Percentiles rank a stretch among this genome's conserved stretches.
Conservation (phyloP, 2,113 vertebrate species). For the Petrocephalus zakoni region DNA sequence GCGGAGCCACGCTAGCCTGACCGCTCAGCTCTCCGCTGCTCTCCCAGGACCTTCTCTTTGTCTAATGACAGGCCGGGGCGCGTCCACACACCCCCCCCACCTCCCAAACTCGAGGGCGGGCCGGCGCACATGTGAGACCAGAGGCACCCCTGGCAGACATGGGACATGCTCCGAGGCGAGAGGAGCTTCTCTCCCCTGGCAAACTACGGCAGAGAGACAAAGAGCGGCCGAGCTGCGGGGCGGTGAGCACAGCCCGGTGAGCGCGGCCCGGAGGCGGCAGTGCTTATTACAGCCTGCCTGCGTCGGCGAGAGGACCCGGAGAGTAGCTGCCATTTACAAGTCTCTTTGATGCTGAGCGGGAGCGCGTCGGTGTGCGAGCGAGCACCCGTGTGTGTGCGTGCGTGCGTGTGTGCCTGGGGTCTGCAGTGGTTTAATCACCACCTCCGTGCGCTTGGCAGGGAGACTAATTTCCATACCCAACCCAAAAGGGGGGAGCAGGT, state of each 20-base stretch:
- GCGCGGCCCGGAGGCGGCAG: slow-evolving; percentile 24
- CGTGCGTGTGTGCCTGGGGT: slow-evolving; percentile 30
- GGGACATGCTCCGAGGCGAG: background rate
- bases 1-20: background rate
- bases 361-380: slow-evolving; percentile 18
- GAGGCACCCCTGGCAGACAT: background rate
- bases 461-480: slow-evolving; percentile 24
- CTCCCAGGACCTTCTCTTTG: background rate
- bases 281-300: slow-evolving; percentile 35
- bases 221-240: slow-evolving; percentile 21
- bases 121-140: background rate
- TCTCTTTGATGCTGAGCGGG: slow-evolving; percentile 45
- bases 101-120: background rate
- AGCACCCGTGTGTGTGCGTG: slow-evolving; percentile 10
- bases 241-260: no score
- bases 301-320: slow-evolving; percentile 19
- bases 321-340: slow-evolving; percentile 42
- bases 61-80: background rate
- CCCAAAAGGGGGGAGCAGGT: slow-evolving; percentile 15
- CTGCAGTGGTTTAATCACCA: slow-evolving; percentile 38
- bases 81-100: no score
- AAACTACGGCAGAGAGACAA: slow-evolving; percentile 23
- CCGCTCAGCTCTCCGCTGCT: background rate
- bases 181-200: background rate
- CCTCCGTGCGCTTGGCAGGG: slow-evolving; percentile 19